phyloP scores from a whole-genome alignment of 2,113 vertebrate species.

The Bucco capensis region DNA sequence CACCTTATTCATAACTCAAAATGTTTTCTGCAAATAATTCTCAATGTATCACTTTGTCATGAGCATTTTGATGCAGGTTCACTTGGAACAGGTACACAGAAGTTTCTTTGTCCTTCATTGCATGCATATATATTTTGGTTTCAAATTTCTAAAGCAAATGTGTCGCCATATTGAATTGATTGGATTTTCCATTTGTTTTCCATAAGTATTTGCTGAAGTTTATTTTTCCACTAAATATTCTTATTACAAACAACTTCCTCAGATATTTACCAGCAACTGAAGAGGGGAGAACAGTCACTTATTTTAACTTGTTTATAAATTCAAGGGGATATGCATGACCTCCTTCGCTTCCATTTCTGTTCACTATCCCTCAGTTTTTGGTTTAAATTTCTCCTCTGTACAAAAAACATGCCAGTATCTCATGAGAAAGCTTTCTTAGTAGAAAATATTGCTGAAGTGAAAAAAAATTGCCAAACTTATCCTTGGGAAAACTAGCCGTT shows the following conservation, averaged over 20 bases:
- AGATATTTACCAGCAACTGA: not conserved
- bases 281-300: not conserved
- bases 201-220: not conserved
- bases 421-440: not conserved
- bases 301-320: not conserved
- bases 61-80: not conserved
- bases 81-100: not conserved
- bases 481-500: not conserved
- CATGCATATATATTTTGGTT: too few relatives aligned
- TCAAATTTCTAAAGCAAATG: not conserved
- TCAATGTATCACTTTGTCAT: not conserved
- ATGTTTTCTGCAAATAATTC: not conserved
- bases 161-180: not conserved
- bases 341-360: not conserved
- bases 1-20: not conserved
- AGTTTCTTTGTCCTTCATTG: too few relatives aligned
- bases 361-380: not conserved
- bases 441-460: not conserved
- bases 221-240: slow-evolving; percentile 17
- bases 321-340: not conserved
- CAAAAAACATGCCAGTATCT: not conserved
- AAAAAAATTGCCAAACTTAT: not conserved
- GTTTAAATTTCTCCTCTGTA: not conserved
- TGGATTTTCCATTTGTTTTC: slow-evolving; percentile 16
- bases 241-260: not conserved